Conservation (phyloP, 2,113 vertebrate species). For the Oreochromis tanganicae region DNA sequence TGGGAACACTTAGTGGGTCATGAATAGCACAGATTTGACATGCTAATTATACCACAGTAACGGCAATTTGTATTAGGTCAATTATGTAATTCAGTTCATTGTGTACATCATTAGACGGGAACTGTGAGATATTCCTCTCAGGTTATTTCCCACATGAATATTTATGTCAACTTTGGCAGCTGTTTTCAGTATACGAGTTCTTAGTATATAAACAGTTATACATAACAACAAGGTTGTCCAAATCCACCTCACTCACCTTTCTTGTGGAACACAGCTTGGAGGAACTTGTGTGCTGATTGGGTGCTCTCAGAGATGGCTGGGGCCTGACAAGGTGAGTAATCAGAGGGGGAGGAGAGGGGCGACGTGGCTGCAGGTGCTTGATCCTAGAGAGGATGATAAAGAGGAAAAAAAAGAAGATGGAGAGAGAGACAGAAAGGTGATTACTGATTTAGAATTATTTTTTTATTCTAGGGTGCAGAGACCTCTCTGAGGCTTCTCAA, state of each 20-base stretch:
- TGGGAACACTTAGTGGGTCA: background rate
- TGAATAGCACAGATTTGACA: background rate
- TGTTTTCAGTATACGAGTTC: background rate
- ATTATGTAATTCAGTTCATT: background rate
- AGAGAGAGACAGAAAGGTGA: background rate
- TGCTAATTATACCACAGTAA: background rate
- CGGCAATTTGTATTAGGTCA: background rate
- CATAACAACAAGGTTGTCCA: background rate
- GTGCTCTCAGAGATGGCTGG: constrained; percentile 89
- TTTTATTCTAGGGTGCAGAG: background rate
- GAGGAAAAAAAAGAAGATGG: background rate
- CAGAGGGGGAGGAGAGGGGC: constrained; percentile 88
- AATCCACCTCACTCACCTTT: constrained; percentile 77
- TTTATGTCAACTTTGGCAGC: background rate
- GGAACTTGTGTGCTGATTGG: constrained; percentile 92
- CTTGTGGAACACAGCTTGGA: constrained; percentile 98
- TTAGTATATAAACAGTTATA: background rate
- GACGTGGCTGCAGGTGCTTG: constrained; percentile 79
- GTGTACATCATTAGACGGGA: background rate
- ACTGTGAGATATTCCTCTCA: background rate
- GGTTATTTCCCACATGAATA: background rate
- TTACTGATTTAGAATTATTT: background rate
- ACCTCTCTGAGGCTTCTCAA: background rate
- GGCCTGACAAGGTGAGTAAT: constrained; percentile 90
- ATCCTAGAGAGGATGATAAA: constrained; percentile 69